These are phyloP conservation scores for Abscondita cerata DNA, from an alignment of 2,888 invertebrate species.

Conservation along the genomic window DNA sequence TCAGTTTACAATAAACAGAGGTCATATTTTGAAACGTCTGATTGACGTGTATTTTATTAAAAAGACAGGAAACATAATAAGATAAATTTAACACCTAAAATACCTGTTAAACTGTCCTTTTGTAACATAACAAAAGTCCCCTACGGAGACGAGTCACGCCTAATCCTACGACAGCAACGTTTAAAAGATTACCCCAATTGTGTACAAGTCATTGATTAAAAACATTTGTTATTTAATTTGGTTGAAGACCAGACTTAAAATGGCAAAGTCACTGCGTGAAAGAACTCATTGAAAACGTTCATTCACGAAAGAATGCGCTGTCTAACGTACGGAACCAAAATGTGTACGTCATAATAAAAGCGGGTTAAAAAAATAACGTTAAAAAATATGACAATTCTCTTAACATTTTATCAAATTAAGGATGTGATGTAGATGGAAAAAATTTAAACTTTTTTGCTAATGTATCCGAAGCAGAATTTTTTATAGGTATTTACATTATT, in stretches of 20 bases:
- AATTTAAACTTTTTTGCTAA: too few species aligned
- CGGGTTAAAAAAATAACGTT: too few species aligned
- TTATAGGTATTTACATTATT: too few species aligned
- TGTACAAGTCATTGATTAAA: conserved; percentile 55
- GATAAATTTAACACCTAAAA: conserved; percentile 49
- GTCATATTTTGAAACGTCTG: conserved; percentile 40
- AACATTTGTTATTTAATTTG: conserved; percentile 57
- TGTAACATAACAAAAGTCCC: conserved; percentile 48
- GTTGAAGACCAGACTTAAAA: conserved; percentile 39
- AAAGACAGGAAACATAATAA: conserved; percentile 39
- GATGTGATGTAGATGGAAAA: too few species aligned
- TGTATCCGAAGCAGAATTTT: too few species aligned
- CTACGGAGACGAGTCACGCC: conserved; percentile 51
- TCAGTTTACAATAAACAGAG: conserved; percentile 49
- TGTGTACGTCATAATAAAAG: too few species aligned
- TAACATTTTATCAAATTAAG: too few species aligned
- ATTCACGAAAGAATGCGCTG: conserved; percentile 29
- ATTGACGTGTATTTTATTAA: conserved; percentile 42
- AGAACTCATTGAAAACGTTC: conserved; percentile 35
- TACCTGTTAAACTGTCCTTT: conserved; percentile 54
- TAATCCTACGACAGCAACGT: conserved; percentile 49
- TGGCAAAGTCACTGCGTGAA: conserved; percentile 47
- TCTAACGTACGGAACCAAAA: conserved; percentile 5
- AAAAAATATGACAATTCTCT: too few species aligned
- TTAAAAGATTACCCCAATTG: conserved; percentile 53